Evolutionary conservation across 2,888 invertebrate genomes (phyloP), one percentile per base, ranked within the genome.

Genomic region (Tetrapedia diversipes): DNA sequence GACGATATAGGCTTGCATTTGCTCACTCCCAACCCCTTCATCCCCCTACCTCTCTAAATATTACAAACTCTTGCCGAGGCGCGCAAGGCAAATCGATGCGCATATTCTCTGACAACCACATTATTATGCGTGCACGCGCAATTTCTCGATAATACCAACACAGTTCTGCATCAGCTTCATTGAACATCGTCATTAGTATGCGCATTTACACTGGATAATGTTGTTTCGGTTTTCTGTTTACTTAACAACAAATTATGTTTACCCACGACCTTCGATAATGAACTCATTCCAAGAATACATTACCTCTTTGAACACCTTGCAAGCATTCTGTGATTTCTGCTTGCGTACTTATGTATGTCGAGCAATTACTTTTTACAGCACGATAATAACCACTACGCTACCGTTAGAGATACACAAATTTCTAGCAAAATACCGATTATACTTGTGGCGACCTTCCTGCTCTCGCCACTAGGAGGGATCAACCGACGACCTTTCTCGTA

Each of bases 31-130:
- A n/a, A n/a, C n/a, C n/a, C n/a, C n/a, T n/a, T n/a, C n/a, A n/a
- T n/a, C n/a, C n/a, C n/a, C n/a, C n/a, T n/a, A n/a, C 19, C 32
- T 16, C 56, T 41, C 16, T 16, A 24, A 51, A 49, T 32, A 24
- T 34, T 60, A 49, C 39, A 29, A n/a, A 11, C 6, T 27, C n/a
- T 14, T 11, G 41, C 16, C 34, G 39, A 51, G 14, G 34, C n/a
- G 24, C 51, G 41, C 27, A 37, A 16, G 29, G 61, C 47, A 29
- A 61, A 56, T 63, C 56, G 49, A 61, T 56, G 71, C 32, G 24
- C 60, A 34, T 54, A 47, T 61, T 54, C 70, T 47, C 16, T 22
- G 61, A 41, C 61, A 53, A 56, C n/a, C 56, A 45, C 61, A 41
- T 71, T 56, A 70, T 41, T 29, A 73, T 54, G 39, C 60, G 16